A percentile compares a stretch with the other conserved stretches of the same genome.
Evolutionary conservation across 2,113 vertebrate genomes (phyloP).

Genomic region (Cinclus cinclus): DNA sequence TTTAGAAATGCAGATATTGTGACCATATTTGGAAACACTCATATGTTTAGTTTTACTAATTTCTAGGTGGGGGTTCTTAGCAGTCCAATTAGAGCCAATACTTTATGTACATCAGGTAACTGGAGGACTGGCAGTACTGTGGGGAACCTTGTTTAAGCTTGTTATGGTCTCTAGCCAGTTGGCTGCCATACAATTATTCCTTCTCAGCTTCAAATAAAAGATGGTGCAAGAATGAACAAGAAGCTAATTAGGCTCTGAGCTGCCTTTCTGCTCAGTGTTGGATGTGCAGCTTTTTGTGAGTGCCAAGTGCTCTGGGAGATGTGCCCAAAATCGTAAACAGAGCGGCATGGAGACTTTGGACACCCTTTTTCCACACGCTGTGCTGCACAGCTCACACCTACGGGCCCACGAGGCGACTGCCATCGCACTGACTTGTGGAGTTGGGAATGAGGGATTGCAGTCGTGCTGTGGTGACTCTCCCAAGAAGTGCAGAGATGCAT

Average conservation of each 20-base stretch:
- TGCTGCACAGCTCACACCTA: not conserved
- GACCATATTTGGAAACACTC: conserved; percentile 28
- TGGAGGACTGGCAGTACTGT: conserved; percentile 44
- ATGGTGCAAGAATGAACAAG: conserved; percentile 58
- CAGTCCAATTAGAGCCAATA: not conserved
- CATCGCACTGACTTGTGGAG: fast-evolving
- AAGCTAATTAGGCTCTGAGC: conserved; percentile 57
- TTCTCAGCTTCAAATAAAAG: conserved; percentile 64
- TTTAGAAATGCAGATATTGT: conserved; percentile 16
- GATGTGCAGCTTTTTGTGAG: not conserved
- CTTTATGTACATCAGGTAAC: conserved; percentile 52
- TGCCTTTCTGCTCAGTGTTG: conserved; percentile 49
- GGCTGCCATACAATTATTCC: conserved; percentile 48
- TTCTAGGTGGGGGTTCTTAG: conserved; percentile 15
- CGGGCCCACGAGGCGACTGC: not conserved
- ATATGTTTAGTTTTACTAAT: conserved; percentile 14
- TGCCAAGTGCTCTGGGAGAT: conserved; percentile 43
- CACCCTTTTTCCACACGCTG: not conserved
- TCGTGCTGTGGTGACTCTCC: not conserved
- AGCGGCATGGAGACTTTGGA: not conserved
- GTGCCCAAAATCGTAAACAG: conserved; percentile 20
- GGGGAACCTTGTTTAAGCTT: conserved; percentile 62
- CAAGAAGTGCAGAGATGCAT: not conserved
- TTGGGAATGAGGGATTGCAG: not conserved
- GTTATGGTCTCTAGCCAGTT: conserved; percentile 47